Evolutionary conservation across 2,888 invertebrate species (phyloP).

Genomic region (Vanessa cardui): DNA sequence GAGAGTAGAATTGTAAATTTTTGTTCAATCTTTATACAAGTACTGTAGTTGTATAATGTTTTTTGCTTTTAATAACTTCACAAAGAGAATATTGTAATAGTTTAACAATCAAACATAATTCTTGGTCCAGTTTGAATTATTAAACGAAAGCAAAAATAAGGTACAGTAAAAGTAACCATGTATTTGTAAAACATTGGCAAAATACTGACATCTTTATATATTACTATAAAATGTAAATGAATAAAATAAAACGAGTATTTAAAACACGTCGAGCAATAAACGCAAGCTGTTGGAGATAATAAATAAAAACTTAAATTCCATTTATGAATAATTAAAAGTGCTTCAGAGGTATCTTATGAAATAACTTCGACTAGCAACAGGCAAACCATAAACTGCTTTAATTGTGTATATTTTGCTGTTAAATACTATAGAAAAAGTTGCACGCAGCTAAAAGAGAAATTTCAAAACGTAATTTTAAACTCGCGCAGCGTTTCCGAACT

Average conservation of each 20-base stretch:
- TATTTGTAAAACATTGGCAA: too few relatives aligned
- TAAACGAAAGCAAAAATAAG: too few relatives aligned
- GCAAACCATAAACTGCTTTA: not conserved
- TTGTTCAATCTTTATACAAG: too few relatives aligned
- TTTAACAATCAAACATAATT: too few relatives aligned
- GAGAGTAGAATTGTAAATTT: too few relatives aligned
- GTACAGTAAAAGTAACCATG: too few relatives aligned
- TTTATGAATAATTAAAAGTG: not conserved
- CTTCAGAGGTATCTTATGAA: not conserved
- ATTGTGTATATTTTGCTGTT: not conserved
- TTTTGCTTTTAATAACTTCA: too few relatives aligned
- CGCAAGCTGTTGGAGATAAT: not conserved
- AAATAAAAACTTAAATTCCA: not conserved
- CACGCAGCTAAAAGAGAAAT: conserved; percentile 15
- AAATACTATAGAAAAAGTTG: not conserved
- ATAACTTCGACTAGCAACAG: not conserved
- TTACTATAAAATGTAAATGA: not conserved
- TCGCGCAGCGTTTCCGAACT: conserved; percentile 56
- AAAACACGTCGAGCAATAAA: not conserved
- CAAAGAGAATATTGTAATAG: too few relatives aligned
- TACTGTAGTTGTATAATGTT: too few relatives aligned
- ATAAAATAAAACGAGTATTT: not conserved
- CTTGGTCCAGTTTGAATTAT: too few relatives aligned
- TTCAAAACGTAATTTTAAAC: conserved; percentile 15
- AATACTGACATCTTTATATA: not conserved